Conservation (phyloP, 1,140 invertebrate species). For the Meloidogyne chitwoodi region DNA sequence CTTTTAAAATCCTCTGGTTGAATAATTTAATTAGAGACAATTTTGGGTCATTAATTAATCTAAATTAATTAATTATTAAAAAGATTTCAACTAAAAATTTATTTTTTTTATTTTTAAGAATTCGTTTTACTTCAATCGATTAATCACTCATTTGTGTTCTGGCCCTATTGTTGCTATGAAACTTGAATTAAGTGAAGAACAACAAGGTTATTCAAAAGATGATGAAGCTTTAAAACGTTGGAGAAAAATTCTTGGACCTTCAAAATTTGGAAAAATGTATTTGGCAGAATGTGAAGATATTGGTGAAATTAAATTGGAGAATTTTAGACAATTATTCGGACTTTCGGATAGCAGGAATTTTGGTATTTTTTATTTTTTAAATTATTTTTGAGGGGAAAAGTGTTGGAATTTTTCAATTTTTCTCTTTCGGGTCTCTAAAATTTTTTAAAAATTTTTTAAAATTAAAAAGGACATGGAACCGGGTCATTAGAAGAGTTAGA, state of each 20-base stretch:
- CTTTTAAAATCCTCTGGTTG: too few relatives aligned
- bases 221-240: conserved; percentile 20
- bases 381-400: not conserved
- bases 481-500: conserved; percentile 8
- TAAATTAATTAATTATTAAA: too few relatives aligned
- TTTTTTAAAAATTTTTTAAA: not conserved
- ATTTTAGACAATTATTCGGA: conserved; percentile 20
- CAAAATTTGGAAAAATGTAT: conserved; percentile 28
- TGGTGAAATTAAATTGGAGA: conserved; percentile 1
- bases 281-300: conserved; percentile 12
- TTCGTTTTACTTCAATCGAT: conserved; percentile 18
- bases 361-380: not conserved
- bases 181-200: conserved; percentile 7
- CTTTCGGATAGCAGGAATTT: conserved; percentile 31
- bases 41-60: too few relatives aligned
- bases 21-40: too few relatives aligned
- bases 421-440: not conserved
- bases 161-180: conserved; percentile 24
- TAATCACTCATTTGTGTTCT: conserved; percentile 21
- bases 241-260: conserved; percentile 22
- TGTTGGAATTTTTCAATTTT: not conserved
- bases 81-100: not conserved
- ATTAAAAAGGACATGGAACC: conserved; percentile 17
- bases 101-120: not conserved
- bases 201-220: not conserved